These are phyloP conservation scores for Catocala nupta DNA, from an alignment of 2,888 invertebrate genomes.

Conservation along the genomic window DNA sequence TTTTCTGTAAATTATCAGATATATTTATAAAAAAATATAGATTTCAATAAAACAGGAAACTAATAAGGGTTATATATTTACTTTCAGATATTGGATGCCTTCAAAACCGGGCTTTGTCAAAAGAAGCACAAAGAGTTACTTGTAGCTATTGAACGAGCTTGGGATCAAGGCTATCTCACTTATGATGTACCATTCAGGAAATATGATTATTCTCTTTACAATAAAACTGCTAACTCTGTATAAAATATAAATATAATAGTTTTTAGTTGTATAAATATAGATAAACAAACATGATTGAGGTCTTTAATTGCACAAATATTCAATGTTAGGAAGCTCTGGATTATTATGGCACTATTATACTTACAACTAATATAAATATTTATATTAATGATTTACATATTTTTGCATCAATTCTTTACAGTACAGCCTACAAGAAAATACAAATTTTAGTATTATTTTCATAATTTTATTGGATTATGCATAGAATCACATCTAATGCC, in stretches of 20 bases:
- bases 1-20: too few relatives aligned
- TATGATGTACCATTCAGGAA: conserved; percentile 94
- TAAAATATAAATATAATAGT: conserved; percentile 34
- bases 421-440: too few relatives aligned
- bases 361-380: conserved; percentile 11
- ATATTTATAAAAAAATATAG: too few relatives aligned
- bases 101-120: conserved; percentile 94
- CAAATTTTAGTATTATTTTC: too few relatives aligned
- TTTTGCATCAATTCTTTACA: too few relatives aligned
- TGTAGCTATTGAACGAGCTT: conserved; percentile 93
- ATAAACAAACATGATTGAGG: conserved; percentile 25
- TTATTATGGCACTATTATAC: conserved; percentile 47
- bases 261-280: conserved; percentile 39
- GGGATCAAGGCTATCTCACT: conserved; percentile 92
- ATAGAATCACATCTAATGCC: too few relatives aligned
- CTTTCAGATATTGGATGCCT: conserved; percentile 88
- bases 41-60: too few relatives aligned
- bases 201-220: conserved; percentile 94
- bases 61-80: conserved; percentile 8
- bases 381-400: not conserved
- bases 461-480: too few relatives aligned
- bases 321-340: conserved; percentile 18
- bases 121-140: conserved; percentile 91
- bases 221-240: conserved; percentile 53
- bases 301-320: conserved; percentile 36